A percentile compares a stretch with the other conserved stretches of the same genome.
Conservation (phyloP, 2,888 invertebrate species). For the Ornithoptera alexandrae region DNA sequence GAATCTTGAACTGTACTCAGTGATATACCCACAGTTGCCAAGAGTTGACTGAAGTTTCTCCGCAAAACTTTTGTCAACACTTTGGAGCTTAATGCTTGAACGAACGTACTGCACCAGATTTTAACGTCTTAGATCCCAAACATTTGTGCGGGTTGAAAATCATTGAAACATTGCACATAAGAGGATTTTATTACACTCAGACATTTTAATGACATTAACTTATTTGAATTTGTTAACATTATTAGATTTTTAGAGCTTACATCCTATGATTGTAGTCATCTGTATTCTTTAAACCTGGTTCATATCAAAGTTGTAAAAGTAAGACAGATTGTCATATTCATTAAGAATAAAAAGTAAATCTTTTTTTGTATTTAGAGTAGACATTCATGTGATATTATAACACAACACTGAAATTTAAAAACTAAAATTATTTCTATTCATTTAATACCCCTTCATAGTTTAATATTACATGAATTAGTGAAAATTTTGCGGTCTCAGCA, state of each 20-base stretch:
- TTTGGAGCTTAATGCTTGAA: slow-evolving; percentile 16
- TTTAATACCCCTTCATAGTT: not conserved
- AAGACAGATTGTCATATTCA: too few relatives aligned
- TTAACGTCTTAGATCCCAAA: slow-evolving; percentile 7
- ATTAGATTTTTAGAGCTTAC: too few relatives aligned
- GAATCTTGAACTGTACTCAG: not conserved
- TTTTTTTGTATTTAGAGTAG: too few relatives aligned
- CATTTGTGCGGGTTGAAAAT: slow-evolving; percentile 7
- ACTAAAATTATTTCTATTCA: too few relatives aligned
- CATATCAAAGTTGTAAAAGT: too few relatives aligned
- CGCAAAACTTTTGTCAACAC: slow-evolving; percentile 19
- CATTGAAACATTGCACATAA: slow-evolving; percentile 1
- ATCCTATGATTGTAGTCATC: too few relatives aligned
- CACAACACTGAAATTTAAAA: too few relatives aligned
- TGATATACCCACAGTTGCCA: slow-evolving; percentile 5
- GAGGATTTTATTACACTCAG: not conserved
- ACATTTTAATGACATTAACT: not conserved
- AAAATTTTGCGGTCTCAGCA: slow-evolving; percentile 1
- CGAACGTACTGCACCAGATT: slow-evolving; percentile 16
- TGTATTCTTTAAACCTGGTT: too few relatives aligned
- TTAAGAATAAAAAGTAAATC: too few relatives aligned
- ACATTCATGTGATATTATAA: too few relatives aligned
- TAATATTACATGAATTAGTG: not conserved
- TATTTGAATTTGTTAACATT: too few relatives aligned
- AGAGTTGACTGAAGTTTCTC: slow-evolving; percentile 16